phyloP scores from a whole-genome alignment of 2,888 invertebrate species.

The Liopterus haemorrhoidalis region DNA sequence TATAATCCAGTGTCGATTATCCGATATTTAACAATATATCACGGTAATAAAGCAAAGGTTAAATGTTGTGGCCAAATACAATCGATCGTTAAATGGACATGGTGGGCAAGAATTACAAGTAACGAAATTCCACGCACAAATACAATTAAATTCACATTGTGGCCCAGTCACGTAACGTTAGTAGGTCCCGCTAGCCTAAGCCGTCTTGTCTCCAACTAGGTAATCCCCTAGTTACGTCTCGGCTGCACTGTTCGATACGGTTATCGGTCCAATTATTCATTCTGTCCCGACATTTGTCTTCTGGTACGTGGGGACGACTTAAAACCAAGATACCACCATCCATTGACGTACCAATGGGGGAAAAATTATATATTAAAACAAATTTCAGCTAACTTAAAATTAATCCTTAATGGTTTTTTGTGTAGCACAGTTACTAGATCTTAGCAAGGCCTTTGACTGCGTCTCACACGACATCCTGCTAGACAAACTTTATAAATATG shows the following conservation, averaged over 20 bases:
- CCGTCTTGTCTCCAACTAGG: no score
- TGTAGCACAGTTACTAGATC: no score
- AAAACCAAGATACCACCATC: background rate
- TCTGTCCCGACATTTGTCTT: conserved; percentile 20
- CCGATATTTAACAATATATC: no score
- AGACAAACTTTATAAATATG: no score
- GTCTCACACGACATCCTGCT: no score
- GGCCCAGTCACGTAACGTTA: background rate
- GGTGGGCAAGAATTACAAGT: conserved; percentile 10
- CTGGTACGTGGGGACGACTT: conserved; percentile 5
- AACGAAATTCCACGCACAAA: conserved; percentile 22
- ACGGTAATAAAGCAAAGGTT: no score
- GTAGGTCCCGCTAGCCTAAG: background rate
- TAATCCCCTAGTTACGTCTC: no score
- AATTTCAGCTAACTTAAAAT: background rate
- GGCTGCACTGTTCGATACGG: no score
- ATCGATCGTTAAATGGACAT: conserved; percentile 14
- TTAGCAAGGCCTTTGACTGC: no score
- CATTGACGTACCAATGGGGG: background rate
- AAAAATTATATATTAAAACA: background rate
- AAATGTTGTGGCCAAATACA: no score
- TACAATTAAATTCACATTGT: conserved; percentile 20
- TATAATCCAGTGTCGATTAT: no score
- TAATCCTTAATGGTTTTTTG: background rate
- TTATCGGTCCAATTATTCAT: conserved; percentile 22